Conservation (phyloP, 2,888 invertebrate genomes). For the Chromoteleia sp. region DNA sequence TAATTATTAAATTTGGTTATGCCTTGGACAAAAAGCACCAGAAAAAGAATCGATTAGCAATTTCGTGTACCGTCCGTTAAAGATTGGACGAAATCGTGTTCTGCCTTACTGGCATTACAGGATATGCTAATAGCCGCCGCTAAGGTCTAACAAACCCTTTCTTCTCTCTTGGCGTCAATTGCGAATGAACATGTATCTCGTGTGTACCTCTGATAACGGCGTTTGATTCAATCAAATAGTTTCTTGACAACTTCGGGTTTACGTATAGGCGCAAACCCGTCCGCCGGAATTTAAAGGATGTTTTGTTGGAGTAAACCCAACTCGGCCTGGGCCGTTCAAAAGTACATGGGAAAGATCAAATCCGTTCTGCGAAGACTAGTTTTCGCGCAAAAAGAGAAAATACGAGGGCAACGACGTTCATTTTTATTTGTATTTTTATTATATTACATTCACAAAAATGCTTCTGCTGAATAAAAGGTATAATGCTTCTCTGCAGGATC, state of each 20-base stretch:
- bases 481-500: no score
- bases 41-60: slow-evolving; percentile 78
- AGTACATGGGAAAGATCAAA: slow-evolving; percentile 50
- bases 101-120: slow-evolving; percentile 82
- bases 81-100: slow-evolving; percentile 74
- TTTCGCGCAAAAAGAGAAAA: slow-evolving; percentile 2
- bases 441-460: no score
- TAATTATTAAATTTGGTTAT: no score
- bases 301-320: slow-evolving; percentile 20
- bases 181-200: slow-evolving; percentile 45
- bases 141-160: slow-evolving; percentile 64
- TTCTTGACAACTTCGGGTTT: slow-evolving; percentile 52
- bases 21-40: background rate
- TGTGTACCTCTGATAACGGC: slow-evolving; percentile 42
- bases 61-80: slow-evolving; percentile 81
- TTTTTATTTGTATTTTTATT: no score
- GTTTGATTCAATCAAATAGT: slow-evolving; percentile 52
- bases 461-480: no score
- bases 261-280: slow-evolving; percentile 39
- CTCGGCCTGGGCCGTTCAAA: slow-evolving; percentile 33
- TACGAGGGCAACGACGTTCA: background rate
- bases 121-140: slow-evolving; percentile 80
- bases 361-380: slow-evolving; percentile 24
- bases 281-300: slow-evolving; percentile 45
- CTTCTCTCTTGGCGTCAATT: slow-evolving; percentile 56